A percentile compares a stretch with the other conserved stretches of the same genome.
Conservation (phyloP, 2,113 vertebrate genomes). For the Tylochromis polylepis region DNA sequence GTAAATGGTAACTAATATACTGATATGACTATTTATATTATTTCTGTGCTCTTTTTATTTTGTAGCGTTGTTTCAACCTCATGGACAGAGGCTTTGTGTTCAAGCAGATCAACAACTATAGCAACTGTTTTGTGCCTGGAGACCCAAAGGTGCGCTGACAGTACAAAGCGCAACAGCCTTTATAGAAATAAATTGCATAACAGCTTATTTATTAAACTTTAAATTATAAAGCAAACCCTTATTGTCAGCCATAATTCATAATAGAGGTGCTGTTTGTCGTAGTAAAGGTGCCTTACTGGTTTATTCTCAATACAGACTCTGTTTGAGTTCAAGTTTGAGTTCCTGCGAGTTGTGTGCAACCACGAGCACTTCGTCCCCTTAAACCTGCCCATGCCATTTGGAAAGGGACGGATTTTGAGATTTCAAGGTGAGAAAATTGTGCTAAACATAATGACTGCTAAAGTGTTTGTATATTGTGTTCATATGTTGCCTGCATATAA, state of each 20-base stretch:
- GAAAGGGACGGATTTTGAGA: slow-evolving; percentile 91
- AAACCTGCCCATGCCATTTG: slow-evolving; percentile 98
- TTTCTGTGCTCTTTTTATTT: neutral
- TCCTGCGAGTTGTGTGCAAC: slow-evolving; percentile 92
- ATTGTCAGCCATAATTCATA: neutral
- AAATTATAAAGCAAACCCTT: neutral
- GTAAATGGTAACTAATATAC: neutral
- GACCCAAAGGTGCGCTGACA: slow-evolving; percentile 84
- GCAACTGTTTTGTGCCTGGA: slow-evolving; percentile 91
- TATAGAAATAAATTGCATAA: neutral
- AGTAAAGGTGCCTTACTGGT: neutral
- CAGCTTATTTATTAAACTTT: neutral
- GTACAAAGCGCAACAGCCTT: neutral
- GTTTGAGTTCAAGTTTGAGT: slow-evolving; percentile 98
- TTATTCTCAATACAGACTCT: slow-evolving; percentile 79
- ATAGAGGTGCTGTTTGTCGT: neutral
- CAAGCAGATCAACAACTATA: slow-evolving; percentile 98
- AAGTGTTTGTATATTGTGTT: neutral
- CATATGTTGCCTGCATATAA: neutral
- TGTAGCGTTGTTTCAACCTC: slow-evolving; percentile 92
- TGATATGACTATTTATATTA: neutral
- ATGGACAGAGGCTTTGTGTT: slow-evolving; percentile 98
- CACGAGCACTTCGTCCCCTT: slow-evolving; percentile 96
- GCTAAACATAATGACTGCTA: neutral
- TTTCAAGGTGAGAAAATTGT: slow-evolving; percentile 85